Percentiles rank a stretch among this genome's conserved stretches.
Evolutionary conservation across 2,888 invertebrate species (phyloP).

Genomic region (Malthinus flaveolus): DNA sequence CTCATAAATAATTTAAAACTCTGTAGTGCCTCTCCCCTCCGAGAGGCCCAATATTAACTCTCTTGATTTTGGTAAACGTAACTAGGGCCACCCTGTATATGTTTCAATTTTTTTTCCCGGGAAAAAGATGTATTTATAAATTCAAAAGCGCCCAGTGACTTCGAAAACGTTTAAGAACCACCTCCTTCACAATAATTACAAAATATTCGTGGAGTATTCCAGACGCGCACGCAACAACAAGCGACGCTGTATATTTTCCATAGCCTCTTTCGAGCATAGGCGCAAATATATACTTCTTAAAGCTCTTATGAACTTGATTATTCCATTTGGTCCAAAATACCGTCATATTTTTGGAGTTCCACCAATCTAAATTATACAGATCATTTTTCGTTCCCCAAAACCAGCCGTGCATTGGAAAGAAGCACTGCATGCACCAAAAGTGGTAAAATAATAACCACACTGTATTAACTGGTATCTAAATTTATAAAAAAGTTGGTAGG

Average conservation of each 20-base stretch:
- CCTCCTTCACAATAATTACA: neutral
- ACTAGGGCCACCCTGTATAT: too few species aligned
- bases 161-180: too few species aligned
- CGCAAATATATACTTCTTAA: neutral
- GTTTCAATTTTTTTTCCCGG: too few species aligned
- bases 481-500: too few species aligned
- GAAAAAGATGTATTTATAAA: too few species aligned
- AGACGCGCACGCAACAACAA: neutral
- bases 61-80: too few species aligned
- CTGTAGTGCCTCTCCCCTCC: too few species aligned
- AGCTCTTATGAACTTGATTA: neutral
- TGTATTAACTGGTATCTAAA: neutral
- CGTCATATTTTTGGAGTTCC: constrained; percentile 1
- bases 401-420: neutral
- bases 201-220: neutral
- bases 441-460: neutral
- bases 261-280: neutral
- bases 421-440: neutral
- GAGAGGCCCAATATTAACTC: too few species aligned
- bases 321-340: constrained; percentile 8
- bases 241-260: neutral
- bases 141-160: too few species aligned
- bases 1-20: too few species aligned
- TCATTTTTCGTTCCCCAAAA: neutral
- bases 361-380: neutral